These are phyloP conservation scores for Hemithea aestivaria DNA, from an alignment of 2,888 invertebrate genomes.

Conservation along the genomic window DNA sequence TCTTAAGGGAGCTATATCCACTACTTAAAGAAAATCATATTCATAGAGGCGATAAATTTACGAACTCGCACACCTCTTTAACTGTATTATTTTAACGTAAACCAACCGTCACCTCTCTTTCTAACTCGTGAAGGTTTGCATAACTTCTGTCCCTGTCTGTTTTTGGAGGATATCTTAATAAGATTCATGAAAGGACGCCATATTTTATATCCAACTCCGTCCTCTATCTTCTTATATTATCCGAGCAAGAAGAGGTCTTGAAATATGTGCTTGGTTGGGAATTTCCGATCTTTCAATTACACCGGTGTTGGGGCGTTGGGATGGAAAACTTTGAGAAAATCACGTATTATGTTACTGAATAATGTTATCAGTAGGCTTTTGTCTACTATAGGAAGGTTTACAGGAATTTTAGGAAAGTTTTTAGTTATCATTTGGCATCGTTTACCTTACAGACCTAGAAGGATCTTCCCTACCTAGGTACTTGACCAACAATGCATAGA, in stretches of 20 bases:
- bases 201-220: conserved; percentile 86
- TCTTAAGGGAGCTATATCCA: conserved; percentile 62
- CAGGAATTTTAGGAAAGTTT: no score
- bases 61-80: conserved; percentile 70
- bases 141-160: conserved; percentile 59
- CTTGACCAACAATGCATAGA: no score
- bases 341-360: conserved; percentile 1
- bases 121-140: conserved; percentile 29
- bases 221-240: conserved; percentile 81
- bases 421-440: no score
- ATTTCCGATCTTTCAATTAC: conserved; percentile 79
- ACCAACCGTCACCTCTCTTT: conserved; percentile 49
- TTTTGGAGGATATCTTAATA: conserved; percentile 87
- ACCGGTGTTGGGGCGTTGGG: conserved; percentile 50
- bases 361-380: conserved; percentile 1
- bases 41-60: conserved; percentile 75
- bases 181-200: conserved; percentile 91
- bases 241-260: conserved; percentile 68
- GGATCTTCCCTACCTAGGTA: no score
- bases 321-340: conserved; percentile 48
- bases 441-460: no score
- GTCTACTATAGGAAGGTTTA: no score
- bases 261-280: conserved; percentile 77
- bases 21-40: conserved; percentile 75
- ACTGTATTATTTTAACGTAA: conserved; percentile 78